phyloP scores from a whole-genome alignment of 64 coral and sea anemone genomes.

The Platygyra sinensis region DNA sequence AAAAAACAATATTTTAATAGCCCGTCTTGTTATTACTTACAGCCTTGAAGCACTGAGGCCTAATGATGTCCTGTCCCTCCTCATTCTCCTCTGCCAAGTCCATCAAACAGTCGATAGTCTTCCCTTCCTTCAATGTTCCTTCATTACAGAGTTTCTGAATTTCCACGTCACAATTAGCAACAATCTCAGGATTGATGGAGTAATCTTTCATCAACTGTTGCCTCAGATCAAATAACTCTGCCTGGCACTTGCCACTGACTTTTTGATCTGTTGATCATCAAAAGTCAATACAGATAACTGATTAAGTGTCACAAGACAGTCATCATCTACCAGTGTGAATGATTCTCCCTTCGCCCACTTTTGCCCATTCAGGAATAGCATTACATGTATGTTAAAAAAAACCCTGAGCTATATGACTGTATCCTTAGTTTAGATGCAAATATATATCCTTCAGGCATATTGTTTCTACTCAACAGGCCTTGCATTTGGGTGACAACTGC shows the following conservation, averaged over 20 bases:
- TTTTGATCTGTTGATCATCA: constrained; percentile 37
- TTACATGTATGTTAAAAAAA: no score
- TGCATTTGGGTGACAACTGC: no score
- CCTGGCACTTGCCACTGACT: constrained; percentile 80
- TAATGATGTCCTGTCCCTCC: constrained; percentile 22
- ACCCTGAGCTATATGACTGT: no score
- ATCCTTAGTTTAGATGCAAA: no score
- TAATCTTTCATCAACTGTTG: constrained; percentile 94
- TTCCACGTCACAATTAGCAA: constrained; percentile 77
- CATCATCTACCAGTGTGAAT: no score
- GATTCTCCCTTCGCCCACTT: no score
- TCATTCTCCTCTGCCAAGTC: constrained; percentile 70
- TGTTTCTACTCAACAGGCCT: no score
- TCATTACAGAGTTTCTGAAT: constrained; percentile 56
- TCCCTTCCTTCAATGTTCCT: constrained; percentile 63
- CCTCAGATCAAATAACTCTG: constrained; percentile 73
- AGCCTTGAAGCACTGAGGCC: constrained; percentile 68
- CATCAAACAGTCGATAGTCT: constrained; percentile 97
- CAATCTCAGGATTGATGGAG: constrained; percentile 89
- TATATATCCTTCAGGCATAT: no score
- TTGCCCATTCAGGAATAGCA: no score
- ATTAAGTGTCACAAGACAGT: no score
- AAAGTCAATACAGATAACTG: no score
- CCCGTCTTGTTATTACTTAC: constrained; percentile 17
- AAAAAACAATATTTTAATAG: background rate